Evolutionary conservation across 64 coral and sea anemone species (phyloP).

Genomic region (Montipora cactus): DNA sequence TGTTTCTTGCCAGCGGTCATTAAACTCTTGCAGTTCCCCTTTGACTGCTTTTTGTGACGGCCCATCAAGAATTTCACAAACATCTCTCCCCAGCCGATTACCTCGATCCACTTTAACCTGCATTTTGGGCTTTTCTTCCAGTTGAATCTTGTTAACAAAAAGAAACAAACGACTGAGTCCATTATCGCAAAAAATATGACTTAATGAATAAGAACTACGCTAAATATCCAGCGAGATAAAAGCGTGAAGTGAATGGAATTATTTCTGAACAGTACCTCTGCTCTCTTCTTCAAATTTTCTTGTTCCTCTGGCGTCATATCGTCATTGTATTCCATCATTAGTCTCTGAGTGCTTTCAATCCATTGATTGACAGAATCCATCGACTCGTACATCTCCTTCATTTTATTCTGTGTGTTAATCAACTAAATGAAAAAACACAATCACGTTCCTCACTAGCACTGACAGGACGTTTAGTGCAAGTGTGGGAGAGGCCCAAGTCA

Average conservation of each 20-base stretch:
- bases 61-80: conserved; percentile 38
- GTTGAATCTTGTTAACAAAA: conserved; percentile 41
- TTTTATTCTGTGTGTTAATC: conserved; percentile 54
- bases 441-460: neutral
- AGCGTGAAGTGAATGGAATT: neutral
- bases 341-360: conserved; percentile 23
- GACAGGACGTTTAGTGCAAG: neutral
- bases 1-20: conserved; percentile 48
- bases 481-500: neutral
- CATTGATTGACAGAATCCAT: conserved; percentile 62
- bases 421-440: conserved; percentile 23
- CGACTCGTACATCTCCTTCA: conserved; percentile 62
- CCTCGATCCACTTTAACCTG: conserved; percentile 43
- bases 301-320: conserved; percentile 37
- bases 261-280: conserved; percentile 7
- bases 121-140: conserved; percentile 42
- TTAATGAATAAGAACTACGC: neutral
- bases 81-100: conserved; percentile 50
- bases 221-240: neutral
- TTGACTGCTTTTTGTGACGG: conserved; percentile 36
- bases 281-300: conserved; percentile 64
- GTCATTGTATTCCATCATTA: conserved; percentile 34
- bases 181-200: too few relatives aligned
- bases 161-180: neutral
- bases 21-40: conserved; percentile 52